phyloP scores from a whole-genome alignment of 2,888 invertebrate species.

The Autographa gamma region DNA sequence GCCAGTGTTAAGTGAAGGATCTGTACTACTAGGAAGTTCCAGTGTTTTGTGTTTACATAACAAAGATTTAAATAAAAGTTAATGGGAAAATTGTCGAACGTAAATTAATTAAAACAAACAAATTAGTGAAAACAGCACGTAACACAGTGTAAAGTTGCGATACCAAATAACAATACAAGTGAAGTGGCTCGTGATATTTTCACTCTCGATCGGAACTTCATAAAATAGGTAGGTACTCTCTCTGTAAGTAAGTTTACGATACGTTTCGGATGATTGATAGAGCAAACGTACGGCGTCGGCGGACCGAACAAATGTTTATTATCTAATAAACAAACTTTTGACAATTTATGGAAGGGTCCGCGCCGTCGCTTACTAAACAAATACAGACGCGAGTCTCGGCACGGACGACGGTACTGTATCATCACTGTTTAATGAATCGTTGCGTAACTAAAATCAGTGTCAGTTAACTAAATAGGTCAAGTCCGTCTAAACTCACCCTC shows the following conservation, averaged over 20 bases:
- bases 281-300: slow-evolving; percentile 46
- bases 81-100: slow-evolving; percentile 24
- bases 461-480: slow-evolving; percentile 63
- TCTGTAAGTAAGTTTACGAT: slow-evolving; percentile 54
- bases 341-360: slow-evolving; percentile 39
- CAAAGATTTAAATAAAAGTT: slow-evolving; percentile 44
- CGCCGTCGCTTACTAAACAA: slow-evolving; percentile 25
- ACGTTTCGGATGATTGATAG: slow-evolving; percentile 58
- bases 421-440: slow-evolving; percentile 58
- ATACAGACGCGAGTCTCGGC: slow-evolving; percentile 39
- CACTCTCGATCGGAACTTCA: slow-evolving; percentile 48
- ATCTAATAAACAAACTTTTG: slow-evolving; percentile 51
- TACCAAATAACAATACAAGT: slow-evolving; percentile 59
- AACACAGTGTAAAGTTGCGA: slow-evolving; percentile 58
- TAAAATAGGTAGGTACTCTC: slow-evolving; percentile 59
- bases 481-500: slow-evolving; percentile 41
- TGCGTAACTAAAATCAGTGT: slow-evolving; percentile 64
- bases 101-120: slow-evolving; percentile 57
- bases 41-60: slow-evolving; percentile 63
- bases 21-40: slow-evolving; percentile 36
- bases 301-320: slow-evolving; percentile 53
- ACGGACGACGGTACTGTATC: slow-evolving; percentile 56
- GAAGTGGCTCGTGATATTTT: slow-evolving; percentile 66
- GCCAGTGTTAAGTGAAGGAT: slow-evolving; percentile 59
- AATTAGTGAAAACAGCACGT: slow-evolving; percentile 51